Conservation (phyloP, 2,797 vertebrate species). For the Eulemur rubriventer region DNA sequence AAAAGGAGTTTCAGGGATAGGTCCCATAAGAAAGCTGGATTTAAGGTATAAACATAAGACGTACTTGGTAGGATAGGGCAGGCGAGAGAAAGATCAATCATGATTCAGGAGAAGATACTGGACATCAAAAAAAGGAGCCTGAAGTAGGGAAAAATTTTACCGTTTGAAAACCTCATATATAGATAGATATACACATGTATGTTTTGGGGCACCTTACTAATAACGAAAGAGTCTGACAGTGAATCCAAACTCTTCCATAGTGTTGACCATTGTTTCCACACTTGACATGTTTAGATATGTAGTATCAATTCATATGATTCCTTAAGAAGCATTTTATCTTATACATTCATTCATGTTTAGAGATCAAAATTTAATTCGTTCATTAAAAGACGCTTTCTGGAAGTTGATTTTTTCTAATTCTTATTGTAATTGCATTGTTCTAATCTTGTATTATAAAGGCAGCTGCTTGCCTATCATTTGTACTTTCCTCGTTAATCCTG, state of each 20-base stretch:
- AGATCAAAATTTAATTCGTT: slow-evolving; percentile 84
- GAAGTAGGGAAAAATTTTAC: not conserved
- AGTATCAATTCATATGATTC: slow-evolving; percentile 49
- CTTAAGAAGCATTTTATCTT: slow-evolving; percentile 27
- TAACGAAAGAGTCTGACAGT: not conserved
- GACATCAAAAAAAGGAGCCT: not conserved
- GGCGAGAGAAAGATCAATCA: not conserved
- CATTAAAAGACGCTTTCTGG: slow-evolving; percentile 85
- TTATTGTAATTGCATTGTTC: slow-evolving; percentile 94
- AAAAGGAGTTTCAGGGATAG: not conserved
- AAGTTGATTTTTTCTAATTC: slow-evolving; percentile 92
- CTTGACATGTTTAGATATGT: slow-evolving; percentile 65
- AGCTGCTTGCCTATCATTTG: slow-evolving; percentile 97
- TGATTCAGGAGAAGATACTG: not conserved
- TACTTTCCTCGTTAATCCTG: slow-evolving; percentile 97
- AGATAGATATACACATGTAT: not conserved
- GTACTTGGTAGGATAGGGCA: not conserved
- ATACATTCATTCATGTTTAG: slow-evolving; percentile 76
- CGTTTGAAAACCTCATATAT: not conserved
- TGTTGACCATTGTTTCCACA: not conserved
- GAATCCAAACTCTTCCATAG: not conserved
- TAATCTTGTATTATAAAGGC: slow-evolving; percentile 94
- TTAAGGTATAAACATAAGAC: not conserved
- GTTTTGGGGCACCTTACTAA: slow-evolving; percentile 11
- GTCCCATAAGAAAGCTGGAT: not conserved